Conservation (phyloP, 2,113 vertebrate genomes). For the Etheostoma cragini region DNA sequence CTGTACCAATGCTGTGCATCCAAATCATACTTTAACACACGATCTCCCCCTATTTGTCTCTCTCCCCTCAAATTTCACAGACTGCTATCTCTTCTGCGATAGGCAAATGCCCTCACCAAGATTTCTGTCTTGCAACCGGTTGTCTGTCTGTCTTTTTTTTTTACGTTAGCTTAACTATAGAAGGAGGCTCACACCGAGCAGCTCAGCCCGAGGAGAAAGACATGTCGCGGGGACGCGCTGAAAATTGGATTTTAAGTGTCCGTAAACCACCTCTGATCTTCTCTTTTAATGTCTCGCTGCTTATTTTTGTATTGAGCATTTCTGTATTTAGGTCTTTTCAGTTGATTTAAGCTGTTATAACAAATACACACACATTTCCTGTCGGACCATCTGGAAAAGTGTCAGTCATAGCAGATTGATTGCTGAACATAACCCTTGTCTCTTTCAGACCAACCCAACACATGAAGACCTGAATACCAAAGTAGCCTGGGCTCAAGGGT, state of each 20-base stretch:
- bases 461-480: constrained; percentile 90
- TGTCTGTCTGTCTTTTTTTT: constrained; percentile 7
- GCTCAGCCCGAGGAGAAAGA: constrained; percentile 6
- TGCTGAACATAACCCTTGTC: constrained; percentile 45
- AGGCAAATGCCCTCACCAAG: constrained; percentile 23
- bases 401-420: constrained; percentile 48
- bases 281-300: neutral
- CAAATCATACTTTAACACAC: neutral
- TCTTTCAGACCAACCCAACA: constrained; percentile 76
- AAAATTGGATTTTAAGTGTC: constrained; percentile 40
- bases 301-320: constrained; percentile 25
- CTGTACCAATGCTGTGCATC: constrained; percentile 15
- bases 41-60: neutral
- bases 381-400: constrained; percentile 8
- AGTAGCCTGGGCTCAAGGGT: constrained; percentile 95
- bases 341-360: neutral
- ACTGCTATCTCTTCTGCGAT: constrained; percentile 14
- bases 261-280: constrained; percentile 27
- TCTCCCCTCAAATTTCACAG: neutral
- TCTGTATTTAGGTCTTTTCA: constrained; percentile 10
- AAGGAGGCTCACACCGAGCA: constrained; percentile 17
- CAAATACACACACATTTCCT: constrained; percentile 4
- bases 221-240: constrained; percentile 9
- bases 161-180: constrained; percentile 29
- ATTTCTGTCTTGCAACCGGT: constrained; percentile 48